Percentiles rank a stretch among this genome's conserved stretches.
phyloP scores from a whole-genome alignment of 2,113 vertebrate species.

The Otis tarda region DNA sequence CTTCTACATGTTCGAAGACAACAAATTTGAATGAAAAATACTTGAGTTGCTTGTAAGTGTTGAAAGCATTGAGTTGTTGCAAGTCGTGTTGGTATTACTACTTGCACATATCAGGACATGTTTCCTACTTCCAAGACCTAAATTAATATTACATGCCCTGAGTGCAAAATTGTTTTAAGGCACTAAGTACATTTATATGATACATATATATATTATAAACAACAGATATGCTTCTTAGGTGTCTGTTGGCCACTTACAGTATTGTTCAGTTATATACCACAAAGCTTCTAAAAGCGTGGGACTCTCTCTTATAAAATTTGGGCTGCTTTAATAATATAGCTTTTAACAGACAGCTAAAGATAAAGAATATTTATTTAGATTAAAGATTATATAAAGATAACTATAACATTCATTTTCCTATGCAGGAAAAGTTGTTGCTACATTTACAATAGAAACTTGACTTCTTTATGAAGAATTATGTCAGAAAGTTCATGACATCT shows the following conservation, averaged over 20 bases:
- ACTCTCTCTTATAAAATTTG: not conserved
- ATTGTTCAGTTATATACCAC: not conserved
- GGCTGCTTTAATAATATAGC: not conserved
- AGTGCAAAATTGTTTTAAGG: not conserved
- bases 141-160: not conserved
- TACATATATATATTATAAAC: not conserved
- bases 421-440: not conserved
- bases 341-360: not conserved
- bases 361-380: not conserved
- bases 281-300: not conserved
- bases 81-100: accelerated
- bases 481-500: not conserved
- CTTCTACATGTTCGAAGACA: not conserved
- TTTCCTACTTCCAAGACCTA: not conserved
- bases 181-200: not conserved
- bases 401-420: not conserved
- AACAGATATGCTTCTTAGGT: not conserved
- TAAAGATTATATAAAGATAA: not conserved
- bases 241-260: accelerated
- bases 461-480: not conserved
- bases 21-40: not conserved
- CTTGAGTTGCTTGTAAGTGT: not conserved
- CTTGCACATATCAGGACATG: accelerated
- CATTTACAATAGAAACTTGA: not conserved
- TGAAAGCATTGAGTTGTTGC: not conserved